Evolutionary conservation across 2,113 vertebrate species (phyloP), one percentile per base, ranked within the genome.

Genomic region (Tretioscincus oriximinensis): DNA sequence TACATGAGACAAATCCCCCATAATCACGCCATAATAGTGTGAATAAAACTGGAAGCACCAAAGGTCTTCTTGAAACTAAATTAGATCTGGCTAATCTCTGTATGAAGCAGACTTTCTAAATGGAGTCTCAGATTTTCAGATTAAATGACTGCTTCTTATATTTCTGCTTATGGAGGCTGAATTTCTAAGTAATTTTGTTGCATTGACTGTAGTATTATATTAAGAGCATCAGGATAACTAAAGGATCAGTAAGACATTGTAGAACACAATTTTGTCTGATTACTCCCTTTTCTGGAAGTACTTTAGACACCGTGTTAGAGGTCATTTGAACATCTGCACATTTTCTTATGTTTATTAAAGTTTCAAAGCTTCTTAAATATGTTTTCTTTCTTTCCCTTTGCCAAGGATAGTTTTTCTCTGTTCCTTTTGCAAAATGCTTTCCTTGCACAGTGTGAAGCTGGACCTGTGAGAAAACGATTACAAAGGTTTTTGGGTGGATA

Each of bases 261-360:
- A 63, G 31, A 63, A n/a, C 54, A 70, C 54, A 69, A 47, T 61
- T 47, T 70, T 76, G 76, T 81, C 65, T 69, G 54, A 81, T 69
- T 70, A 80, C 35, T 73, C 61, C 47, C 41, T 47, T 63, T 75
- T 67, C 76, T 82, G 66, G 54, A 54, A 31, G 9, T 21, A 80
- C 22, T 10, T 31, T 31, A 54, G 47, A 45, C 51, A n/a, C 72
- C 5, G 3, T 31, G 41, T 63, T 3, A 82, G 35, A 82, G 73
- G 51, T 82, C 80, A 82, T n/a, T 51, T 35, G 61, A 69, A 82
- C 73, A 70, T 82, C 73, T 82, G 66, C n/a, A 47, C 66, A 45
- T 70, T 76, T 70, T 69, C 73, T 70, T 70, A 31, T 70, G 35
- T 63, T 81, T 79, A 58, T 76, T 47, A 28, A 61, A 31, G 54